phyloP scores from a whole-genome alignment of 2,888 invertebrate species.

The Spisula solida region DNA sequence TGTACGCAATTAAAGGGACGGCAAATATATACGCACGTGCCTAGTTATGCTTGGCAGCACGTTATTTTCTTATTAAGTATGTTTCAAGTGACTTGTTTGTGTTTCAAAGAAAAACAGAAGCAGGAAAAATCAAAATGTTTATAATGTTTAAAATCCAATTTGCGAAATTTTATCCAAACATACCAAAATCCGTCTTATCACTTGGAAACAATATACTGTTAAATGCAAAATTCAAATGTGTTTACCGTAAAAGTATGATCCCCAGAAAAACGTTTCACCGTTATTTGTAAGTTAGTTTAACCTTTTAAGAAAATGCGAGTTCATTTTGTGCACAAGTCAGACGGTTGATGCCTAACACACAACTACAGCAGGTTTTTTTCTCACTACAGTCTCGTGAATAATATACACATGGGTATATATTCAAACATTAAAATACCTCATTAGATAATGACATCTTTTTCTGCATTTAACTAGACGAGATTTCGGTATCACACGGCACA shows the following conservation, averaged over 20 bases:
- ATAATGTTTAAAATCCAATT: neutral
- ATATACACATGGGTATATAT: neutral
- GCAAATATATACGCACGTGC: no score
- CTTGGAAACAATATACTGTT: constrained; percentile 4
- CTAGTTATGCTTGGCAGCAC: neutral
- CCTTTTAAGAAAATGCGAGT: neutral
- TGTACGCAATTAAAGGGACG: no score
- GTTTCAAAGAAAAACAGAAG: neutral
- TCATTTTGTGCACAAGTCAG: neutral
- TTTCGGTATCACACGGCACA: neutral
- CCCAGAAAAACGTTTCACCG: neutral
- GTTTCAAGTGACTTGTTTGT: neutral
- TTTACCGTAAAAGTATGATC: neutral
- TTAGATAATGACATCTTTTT: neutral
- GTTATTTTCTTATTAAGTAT: neutral
- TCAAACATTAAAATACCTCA: constrained; percentile 2
- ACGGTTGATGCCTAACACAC: neutral
- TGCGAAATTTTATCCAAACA: neutral
- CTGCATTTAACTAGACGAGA: neutral
- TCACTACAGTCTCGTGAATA: neutral
- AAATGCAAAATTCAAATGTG: constrained; percentile 10
- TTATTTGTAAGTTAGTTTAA: neutral
- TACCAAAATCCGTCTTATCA: neutral
- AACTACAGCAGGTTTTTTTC: neutral
- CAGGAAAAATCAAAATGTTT: constrained; percentile 12